A percentile compares a stretch with the other conserved stretches of the same genome.
Evolutionary conservation across 1,140 invertebrate species (phyloP).

Genomic region (Odontomachus brunneus): DNA sequence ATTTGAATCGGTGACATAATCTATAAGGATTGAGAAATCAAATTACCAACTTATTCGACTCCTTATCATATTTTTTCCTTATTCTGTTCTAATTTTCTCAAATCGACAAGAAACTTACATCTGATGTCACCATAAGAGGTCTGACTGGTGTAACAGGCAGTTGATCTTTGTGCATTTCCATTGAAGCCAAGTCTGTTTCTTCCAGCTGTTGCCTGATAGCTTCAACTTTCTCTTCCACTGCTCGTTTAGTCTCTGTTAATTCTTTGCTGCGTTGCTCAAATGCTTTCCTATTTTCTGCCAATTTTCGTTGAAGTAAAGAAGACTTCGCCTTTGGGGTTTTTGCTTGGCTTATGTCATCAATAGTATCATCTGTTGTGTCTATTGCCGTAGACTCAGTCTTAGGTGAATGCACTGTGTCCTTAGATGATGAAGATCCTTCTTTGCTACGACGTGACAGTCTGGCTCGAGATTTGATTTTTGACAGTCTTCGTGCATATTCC

Average conservation of each 20-base stretch:
- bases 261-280: constrained; percentile 83
- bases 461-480: constrained; percentile 82
- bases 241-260: constrained; percentile 82
- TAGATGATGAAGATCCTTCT: constrained; percentile 71
- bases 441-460: constrained; percentile 77
- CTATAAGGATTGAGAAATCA: constrained; percentile 69
- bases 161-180: constrained; percentile 68
- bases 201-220: constrained; percentile 82
- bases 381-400: constrained; percentile 62
- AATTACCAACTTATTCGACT: constrained; percentile 3
- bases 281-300: constrained; percentile 83
- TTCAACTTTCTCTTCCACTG: constrained; percentile 83
- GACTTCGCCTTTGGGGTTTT: constrained; percentile 83
- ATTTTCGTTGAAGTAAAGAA: constrained; percentile 82
- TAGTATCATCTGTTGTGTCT: constrained; percentile 62
- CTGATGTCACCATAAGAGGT: constrained; percentile 74
- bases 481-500: constrained; percentile 83
- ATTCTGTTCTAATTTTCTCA: background rate
- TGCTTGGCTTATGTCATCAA: constrained; percentile 81
- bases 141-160: constrained; percentile 67
- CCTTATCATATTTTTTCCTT: constrained; percentile 22
- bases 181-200: constrained; percentile 77
- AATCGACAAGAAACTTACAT: constrained; percentile 68
- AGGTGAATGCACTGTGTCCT: constrained; percentile 70
- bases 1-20: constrained; percentile 70